Evolutionary conservation across 1,140 invertebrate genomes (phyloP), one percentile per base, ranked within the genome.

Genomic region (Platyura marginata): DNA sequence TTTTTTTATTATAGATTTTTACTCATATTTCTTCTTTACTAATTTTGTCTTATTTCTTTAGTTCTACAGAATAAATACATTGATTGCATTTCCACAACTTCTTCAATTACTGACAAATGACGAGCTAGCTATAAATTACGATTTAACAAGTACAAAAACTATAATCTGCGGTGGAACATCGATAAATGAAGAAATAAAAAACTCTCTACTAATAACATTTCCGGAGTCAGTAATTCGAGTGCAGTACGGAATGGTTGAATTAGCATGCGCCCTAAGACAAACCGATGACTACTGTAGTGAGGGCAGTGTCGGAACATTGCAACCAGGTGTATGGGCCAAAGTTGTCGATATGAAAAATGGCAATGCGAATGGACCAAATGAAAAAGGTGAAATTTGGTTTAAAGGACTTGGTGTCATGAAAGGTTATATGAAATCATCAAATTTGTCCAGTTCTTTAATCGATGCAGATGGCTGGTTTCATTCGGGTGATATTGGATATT

Each of bases 401-500:
- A 54, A 57, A 46, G 63, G 64, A 6, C 57, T 59, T 18, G 47
- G 57, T 19, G 45, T 64, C 1, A 64, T 62, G 56, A 46, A 56
- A 22, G 62, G 62, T 10, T 67, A 67, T 41, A 54, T 44, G 40
- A 51, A 56, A 21, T 49, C 72, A 42, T 46, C 53, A n/a, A 46
- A 66, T 42, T 67, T 63, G 11, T 73, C 70, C 3, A 46, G 46
- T 4, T 57, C 62, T 16, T 68, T 55, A 3, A 62, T 74, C 21
- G 65, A 67, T 47, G 39, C 44, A 15, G 62, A 75, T 41, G 69
- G 71, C 4, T 77, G 72, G 71, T 52, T 77, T 3, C 63, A 70
- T 46, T 73, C 72, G 41, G 72, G 73, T 4, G 85, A 89, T 51
- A 56, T 88, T 22, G 81, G 66, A 3, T 71, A 73, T 29, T 74